Evolutionary conservation across 1,140 invertebrate genomes (phyloP).

Genomic region (Cydia pomonella): DNA sequence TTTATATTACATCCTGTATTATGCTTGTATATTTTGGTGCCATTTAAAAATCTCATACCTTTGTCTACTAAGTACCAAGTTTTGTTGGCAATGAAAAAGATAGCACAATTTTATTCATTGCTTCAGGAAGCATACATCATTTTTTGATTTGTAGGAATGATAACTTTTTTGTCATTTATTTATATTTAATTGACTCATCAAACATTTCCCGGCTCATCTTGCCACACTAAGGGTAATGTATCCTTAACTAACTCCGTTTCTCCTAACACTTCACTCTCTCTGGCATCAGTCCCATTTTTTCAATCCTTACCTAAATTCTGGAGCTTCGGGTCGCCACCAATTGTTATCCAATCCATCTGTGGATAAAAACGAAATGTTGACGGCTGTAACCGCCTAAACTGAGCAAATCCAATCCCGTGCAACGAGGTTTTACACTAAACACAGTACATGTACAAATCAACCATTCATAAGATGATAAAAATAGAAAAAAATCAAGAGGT

Average conservation of each 20-base stretch:
- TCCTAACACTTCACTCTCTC: constrained; percentile 14
- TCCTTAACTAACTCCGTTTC: background rate
- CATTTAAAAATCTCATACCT: too few species aligned
- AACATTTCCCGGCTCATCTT: too few species aligned
- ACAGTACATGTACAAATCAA: constrained; percentile 20
- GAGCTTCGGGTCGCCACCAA: constrained; percentile 50
- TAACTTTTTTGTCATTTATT: too few species aligned
- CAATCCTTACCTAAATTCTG: constrained; percentile 67
- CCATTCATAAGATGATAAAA: constrained; percentile 13
- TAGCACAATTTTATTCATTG: too few species aligned
- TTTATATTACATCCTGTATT: too few species aligned
- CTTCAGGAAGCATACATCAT: too few species aligned
- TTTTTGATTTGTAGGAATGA: too few species aligned
- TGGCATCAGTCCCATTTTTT: constrained; percentile 14
- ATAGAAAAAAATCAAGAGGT: background rate
- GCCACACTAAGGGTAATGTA: too few species aligned
- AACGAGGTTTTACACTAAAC: constrained; percentile 17
- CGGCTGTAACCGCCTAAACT: constrained; percentile 74
- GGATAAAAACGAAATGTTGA: constrained; percentile 79
- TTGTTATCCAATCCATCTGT: constrained; percentile 64
- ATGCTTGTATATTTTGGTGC: too few species aligned
- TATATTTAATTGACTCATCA: too few species aligned
- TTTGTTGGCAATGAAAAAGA: too few species aligned
- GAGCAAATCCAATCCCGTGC: constrained; percentile 35
- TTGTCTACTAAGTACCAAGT: too few species aligned